Conservation (phyloP, 2,888 invertebrate genomes). For the Chymomyza procnemis region DNA sequence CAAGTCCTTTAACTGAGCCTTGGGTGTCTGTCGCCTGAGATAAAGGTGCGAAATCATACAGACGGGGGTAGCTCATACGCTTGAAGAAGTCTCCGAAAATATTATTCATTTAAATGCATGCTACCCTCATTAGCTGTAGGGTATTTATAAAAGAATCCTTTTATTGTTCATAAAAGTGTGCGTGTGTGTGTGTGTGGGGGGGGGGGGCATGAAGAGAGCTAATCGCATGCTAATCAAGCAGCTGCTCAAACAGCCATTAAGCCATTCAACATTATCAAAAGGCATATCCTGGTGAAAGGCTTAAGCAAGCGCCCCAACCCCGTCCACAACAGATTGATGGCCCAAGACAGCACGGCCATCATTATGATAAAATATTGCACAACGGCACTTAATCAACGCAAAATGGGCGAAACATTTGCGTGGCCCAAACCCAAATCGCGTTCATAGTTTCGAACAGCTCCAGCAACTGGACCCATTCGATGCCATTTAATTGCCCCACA, state of each 20-base stretch:
- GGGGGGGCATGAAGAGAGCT: slow-evolving; percentile 17
- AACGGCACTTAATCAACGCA: slow-evolving; percentile 38
- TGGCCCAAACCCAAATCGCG: neutral
- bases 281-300: slow-evolving; percentile 19
- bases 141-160: too few relatives aligned
- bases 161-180: neutral
- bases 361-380: slow-evolving; percentile 43
- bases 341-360: slow-evolving; percentile 16
- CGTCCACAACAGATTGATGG: neutral
- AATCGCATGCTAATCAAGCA: slow-evolving; percentile 40
- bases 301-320: neutral
- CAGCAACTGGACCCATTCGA: slow-evolving; percentile 6
- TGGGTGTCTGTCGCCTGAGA: too few relatives aligned
- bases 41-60: too few relatives aligned
- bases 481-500: slow-evolving; percentile 57
- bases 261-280: slow-evolving; percentile 32
- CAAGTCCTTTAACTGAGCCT: too few relatives aligned
- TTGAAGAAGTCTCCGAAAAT: too few relatives aligned
- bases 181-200: neutral
- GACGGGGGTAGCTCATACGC: too few relatives aligned
- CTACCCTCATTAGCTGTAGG: too few relatives aligned
- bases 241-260: slow-evolving; percentile 24
- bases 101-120: too few relatives aligned
- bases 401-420: neutral
- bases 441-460: neutral